Evolutionary conservation across 2,797 vertebrate species (phyloP).

Genomic region (Scyliorhinus canicula): DNA sequence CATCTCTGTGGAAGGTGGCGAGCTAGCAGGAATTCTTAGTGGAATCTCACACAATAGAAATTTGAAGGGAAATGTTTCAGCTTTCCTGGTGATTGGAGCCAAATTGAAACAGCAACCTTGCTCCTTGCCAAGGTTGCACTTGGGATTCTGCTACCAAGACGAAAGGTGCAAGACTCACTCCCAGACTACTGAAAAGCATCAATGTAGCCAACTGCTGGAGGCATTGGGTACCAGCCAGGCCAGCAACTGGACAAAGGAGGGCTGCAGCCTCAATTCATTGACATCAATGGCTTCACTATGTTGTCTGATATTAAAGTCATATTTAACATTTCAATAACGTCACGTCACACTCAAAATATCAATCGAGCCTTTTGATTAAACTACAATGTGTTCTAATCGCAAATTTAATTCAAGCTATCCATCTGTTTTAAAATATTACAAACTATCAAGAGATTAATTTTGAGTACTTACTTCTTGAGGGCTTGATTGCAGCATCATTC

Average conservation of each 20-base stretch:
- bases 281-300: neutral
- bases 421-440: neutral
- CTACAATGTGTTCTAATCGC: neutral
- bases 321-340: neutral
- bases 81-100: neutral
- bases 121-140: neutral
- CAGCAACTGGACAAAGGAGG: neutral
- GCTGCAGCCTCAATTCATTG: neutral
- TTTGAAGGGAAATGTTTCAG: neutral
- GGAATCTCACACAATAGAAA: neutral
- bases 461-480: conserved; percentile 23
- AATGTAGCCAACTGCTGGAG: neutral
- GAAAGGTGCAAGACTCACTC: neutral
- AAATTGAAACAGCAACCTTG: neutral
- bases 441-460: neutral
- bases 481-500: conserved; percentile 6
- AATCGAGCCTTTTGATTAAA: neutral
- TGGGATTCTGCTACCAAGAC: neutral
- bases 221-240: neutral
- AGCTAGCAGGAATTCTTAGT: neutral
- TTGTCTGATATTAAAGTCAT: neutral
- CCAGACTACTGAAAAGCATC: neutral
- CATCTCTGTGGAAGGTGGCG: neutral
- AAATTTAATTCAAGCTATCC: neutral
- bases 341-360: neutral